Evolutionary conservation across 2,888 invertebrate species (phyloP).

Genomic region (Ophion ellenae): DNA sequence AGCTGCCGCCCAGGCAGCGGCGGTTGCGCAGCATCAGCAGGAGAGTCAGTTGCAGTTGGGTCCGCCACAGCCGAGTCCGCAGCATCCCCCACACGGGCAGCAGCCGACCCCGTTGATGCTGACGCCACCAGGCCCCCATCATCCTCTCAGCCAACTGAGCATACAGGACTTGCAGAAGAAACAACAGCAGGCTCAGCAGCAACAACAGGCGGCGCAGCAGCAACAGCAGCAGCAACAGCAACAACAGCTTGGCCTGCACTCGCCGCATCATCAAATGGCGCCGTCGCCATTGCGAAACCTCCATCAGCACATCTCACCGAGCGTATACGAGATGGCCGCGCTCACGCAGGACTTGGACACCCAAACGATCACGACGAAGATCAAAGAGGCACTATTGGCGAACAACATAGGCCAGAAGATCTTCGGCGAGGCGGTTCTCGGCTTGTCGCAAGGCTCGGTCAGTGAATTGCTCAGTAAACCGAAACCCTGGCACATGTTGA

Average conservation of each 20-base stretch:
- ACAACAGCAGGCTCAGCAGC: conserved; percentile 85
- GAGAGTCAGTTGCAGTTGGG: conserved; percentile 81
- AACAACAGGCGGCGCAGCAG: conserved; percentile 85
- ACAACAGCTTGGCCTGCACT: conserved; percentile 85
- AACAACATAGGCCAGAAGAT: conserved; percentile 99
- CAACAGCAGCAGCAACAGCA: conserved; percentile 84
- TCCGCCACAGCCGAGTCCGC: conserved; percentile 81
- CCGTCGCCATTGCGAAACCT: conserved; percentile 89
- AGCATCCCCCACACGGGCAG: conserved; percentile 79
- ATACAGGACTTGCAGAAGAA: conserved; percentile 87
- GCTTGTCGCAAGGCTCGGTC: conserved; percentile 97
- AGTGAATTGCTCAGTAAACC: conserved; percentile 98
- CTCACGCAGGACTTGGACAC: conserved; percentile 98
- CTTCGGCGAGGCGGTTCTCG: conserved; percentile 98
- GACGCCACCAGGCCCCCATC: conserved; percentile 91
- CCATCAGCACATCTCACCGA: conserved; percentile 95
- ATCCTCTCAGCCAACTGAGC: conserved; percentile 88
- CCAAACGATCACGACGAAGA: conserved; percentile 97
- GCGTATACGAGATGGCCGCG: conserved; percentile 98
- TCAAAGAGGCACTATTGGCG: conserved; percentile 97
- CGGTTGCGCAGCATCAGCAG: conserved; percentile 80
- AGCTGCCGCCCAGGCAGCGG: conserved; percentile 79
- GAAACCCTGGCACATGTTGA: conserved; percentile 99
- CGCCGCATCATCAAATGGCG: conserved; percentile 87
- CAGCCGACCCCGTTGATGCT: conserved; percentile 88